Percentiles rank a stretch among this genome's conserved stretches.
Conservation (phyloP, 2,888 invertebrate species). For the Acronicta leporina region DNA sequence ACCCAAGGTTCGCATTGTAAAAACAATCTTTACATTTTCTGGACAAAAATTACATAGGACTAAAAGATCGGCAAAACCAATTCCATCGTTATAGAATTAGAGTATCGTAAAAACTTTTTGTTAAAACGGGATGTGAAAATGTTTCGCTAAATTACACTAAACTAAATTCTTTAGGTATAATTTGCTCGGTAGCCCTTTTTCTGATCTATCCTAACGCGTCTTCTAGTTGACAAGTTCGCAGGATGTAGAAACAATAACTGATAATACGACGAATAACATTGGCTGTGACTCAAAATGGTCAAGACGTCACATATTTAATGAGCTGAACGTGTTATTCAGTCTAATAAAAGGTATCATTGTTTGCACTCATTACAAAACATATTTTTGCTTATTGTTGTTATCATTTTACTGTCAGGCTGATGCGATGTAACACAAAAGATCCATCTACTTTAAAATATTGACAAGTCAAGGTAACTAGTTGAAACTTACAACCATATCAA, state of each 20-base stretch:
- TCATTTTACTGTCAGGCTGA: slow-evolving; percentile 30
- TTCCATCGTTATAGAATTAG: too few species aligned
- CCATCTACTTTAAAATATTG: neutral
- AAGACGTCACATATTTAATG: slow-evolving; percentile 61
- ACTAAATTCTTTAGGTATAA: too few species aligned
- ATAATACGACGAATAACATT: slow-evolving; percentile 22
- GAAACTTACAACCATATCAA: neutral
- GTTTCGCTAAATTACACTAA: too few species aligned
- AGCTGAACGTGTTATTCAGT: slow-evolving; percentile 62
- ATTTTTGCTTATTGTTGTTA: slow-evolving; percentile 35
- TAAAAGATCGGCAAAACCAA: too few species aligned
- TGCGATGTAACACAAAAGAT: slow-evolving; percentile 4
- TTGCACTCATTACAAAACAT: slow-evolving; percentile 29
- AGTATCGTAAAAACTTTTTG: too few species aligned
- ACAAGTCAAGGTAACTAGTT: neutral
- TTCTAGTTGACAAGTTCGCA: slow-evolving; percentile 5
- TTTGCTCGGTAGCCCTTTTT: slow-evolving; percentile 9
- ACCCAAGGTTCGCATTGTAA: too few species aligned
- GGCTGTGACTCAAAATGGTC: slow-evolving; percentile 54
- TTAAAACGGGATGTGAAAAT: too few species aligned
- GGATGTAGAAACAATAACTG: slow-evolving; percentile 28
- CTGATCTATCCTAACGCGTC: neutral
- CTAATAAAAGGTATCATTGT: slow-evolving; percentile 38
- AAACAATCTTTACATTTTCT: too few species aligned
- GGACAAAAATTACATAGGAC: too few species aligned